A percentile compares a stretch with the other conserved stretches of the same genome.
Conservation (phyloP, 2,888 invertebrate species). For the Ephialtes manifestator region DNA sequence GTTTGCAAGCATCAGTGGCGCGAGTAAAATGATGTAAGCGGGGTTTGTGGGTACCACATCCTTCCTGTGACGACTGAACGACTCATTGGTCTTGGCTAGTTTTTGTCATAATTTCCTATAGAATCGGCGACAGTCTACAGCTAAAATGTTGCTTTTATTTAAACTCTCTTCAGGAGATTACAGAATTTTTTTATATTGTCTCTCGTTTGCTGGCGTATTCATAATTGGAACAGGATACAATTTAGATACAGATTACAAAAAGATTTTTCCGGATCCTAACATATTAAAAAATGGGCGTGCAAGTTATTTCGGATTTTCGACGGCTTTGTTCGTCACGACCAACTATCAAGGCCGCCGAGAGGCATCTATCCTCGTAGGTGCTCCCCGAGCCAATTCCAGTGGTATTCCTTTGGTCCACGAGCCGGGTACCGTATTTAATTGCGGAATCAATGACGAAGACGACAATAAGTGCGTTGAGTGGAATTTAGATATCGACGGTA, state of each 20-base stretch:
- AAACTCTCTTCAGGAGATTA: too few species aligned
- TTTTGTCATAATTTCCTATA: constrained; percentile 38
- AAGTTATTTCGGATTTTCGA: constrained; percentile 82
- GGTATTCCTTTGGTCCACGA: constrained; percentile 65
- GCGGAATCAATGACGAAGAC: constrained; percentile 74
- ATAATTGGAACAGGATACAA: constrained; percentile 62
- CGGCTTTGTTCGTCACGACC: constrained; percentile 72
- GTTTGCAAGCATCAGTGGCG: constrained; percentile 30
- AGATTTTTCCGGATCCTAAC: constrained; percentile 78
- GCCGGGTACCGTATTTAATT: constrained; percentile 80
- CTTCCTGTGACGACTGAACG: constrained; percentile 68
- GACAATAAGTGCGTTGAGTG: constrained; percentile 72
- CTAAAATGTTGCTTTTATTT: too few species aligned
- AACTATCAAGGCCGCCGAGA: constrained; percentile 52
- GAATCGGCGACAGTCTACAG: background rate
- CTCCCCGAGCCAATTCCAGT: constrained; percentile 78
- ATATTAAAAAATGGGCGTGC: constrained; percentile 51
- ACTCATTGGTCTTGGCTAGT: constrained; percentile 39
- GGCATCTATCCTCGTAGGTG: constrained; percentile 79
- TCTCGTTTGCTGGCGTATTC: too few species aligned
- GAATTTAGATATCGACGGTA: constrained; percentile 59
- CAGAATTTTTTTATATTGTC: too few species aligned
- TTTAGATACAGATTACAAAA: constrained; percentile 76
- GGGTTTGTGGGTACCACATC: constrained; percentile 73
- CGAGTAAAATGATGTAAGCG: constrained; percentile 71